phyloP scores from a whole-genome alignment of 2,797 vertebrate genomes.

The Taeniopygia guttata region DNA sequence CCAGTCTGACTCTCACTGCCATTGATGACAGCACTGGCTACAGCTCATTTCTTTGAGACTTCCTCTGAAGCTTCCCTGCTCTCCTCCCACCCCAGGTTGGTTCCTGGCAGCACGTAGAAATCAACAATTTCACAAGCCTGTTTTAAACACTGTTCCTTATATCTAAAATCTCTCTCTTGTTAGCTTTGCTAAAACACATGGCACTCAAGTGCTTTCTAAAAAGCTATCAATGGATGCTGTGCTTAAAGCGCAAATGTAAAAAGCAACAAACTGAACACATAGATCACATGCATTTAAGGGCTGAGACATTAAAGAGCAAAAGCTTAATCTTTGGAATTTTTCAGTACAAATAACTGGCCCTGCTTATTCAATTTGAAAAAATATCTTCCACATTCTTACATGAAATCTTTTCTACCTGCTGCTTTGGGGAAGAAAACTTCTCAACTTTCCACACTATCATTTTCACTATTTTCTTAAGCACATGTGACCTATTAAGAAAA shows the following conservation, averaged over 20 bases:
- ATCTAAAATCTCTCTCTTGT: not conserved
- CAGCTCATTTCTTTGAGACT: not conserved
- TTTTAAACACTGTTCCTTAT: not conserved
- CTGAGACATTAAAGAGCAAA: conserved; percentile 29
- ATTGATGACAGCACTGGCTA: not conserved
- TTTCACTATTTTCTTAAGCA: not conserved
- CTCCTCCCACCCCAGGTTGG: fast-evolving
- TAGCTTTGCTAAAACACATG: conserved; percentile 31
- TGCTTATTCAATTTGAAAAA: conserved; percentile 20
- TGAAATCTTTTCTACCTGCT: not conserved
- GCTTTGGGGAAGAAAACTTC: not conserved
- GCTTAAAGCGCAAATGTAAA: conserved; percentile 8
- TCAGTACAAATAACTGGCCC: conserved; percentile 25
- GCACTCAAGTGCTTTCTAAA: conserved; percentile 24
- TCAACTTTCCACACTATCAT: not conserved
- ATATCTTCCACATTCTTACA: not conserved
- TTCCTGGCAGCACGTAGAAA: not conserved
- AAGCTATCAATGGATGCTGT: not conserved
- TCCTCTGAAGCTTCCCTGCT: not conserved
- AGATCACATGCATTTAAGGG: conserved; percentile 22
- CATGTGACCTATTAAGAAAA: not conserved
- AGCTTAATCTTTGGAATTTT: conserved; percentile 53
- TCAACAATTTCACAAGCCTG: not conserved
- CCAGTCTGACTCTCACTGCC: not conserved
- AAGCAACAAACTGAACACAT: not conserved